Base-by-base conservation (phyloP, 2,113 vertebrate species). In the Hucho hucho region DNA sequence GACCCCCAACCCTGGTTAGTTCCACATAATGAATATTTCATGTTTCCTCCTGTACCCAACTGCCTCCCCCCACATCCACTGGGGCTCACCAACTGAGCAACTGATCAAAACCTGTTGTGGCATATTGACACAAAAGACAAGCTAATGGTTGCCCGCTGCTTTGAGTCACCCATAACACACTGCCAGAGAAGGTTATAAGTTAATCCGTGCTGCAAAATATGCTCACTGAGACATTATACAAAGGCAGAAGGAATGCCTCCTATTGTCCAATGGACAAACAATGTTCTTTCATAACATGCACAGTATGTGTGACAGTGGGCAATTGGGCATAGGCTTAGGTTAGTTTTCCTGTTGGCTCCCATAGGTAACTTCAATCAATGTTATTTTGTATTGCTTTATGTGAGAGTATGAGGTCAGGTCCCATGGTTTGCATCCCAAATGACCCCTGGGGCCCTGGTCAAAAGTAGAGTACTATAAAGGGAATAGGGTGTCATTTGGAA, bases 51-150 rank as follows among this genome's bases (percentile, higher is more conserved):
- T 16, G 14, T 69, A 58, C 43, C 75, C 53, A 20, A 0, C 37
- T 18, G 49, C 20, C 47, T 68, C 22, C 20, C 47, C 25, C 43
- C 67, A 28, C 25, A 65, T 28, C 16, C 4, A 28, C 28, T 13
- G 13, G 69, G 58, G n/a, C 32, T 61, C 37, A 47, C 9, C 2
- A 43, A 68, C 29, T 4, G 29, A 68, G 47, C 65, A 26, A 25
- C 63, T 69, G 69, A 82, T 28, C 61, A 69, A 67, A 81, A 28
- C 18, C 58, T 53, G 73, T 70, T 82, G 70, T 75, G 80, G 76
- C 80, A 82, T 75, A 77, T 77, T 72, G 75, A 77, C 75, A 66
- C 59, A 65, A 20, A 63, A 61, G 73, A 69, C 73, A 65, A 75
- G 73, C 73, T 78, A 68, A 69, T 32, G 47, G 73, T 49, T 63